phyloP scores from a whole-genome alignment of 2,888 invertebrate species.

The Ophraella communa region DNA sequence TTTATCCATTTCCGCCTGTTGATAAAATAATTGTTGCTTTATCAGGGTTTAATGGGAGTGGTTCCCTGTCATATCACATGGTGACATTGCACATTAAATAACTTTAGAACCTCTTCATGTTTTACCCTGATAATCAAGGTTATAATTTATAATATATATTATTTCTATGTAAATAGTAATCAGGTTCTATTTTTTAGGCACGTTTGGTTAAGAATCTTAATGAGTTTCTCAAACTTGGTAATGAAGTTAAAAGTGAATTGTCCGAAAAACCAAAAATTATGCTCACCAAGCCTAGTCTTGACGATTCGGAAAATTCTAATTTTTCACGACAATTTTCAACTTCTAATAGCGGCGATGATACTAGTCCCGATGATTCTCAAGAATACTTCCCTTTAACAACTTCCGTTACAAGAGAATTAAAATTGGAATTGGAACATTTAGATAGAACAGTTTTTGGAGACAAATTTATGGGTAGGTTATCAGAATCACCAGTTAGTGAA shows the following conservation, averaged over 20 bases:
- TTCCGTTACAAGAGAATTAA: slow-evolving; percentile 82
- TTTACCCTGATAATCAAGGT: no score
- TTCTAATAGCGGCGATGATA: slow-evolving; percentile 63
- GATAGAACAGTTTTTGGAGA: slow-evolving; percentile 84
- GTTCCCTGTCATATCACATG: no score
- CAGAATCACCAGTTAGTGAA: slow-evolving; percentile 49
- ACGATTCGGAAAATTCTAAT: slow-evolving; percentile 61
- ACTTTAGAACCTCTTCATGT: no score
- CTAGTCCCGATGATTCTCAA: slow-evolving; percentile 81
- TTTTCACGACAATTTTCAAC: slow-evolving; percentile 52
- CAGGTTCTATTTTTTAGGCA: slow-evolving; percentile 36
- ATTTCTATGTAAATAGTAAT: no score
- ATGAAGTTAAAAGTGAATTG: slow-evolving; percentile 67
- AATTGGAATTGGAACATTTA: slow-evolving; percentile 81
- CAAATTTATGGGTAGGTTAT: slow-evolving; percentile 52
- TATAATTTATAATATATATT: no score
- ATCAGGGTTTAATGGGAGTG: no score
- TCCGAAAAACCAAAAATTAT: slow-evolving; percentile 59
- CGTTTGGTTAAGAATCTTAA: slow-evolving; percentile 78
- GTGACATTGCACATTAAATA: no score
- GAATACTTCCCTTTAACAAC: slow-evolving; percentile 88
- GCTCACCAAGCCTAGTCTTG: slow-evolving; percentile 60
- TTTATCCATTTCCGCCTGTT: no score
- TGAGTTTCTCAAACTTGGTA: slow-evolving; percentile 81
- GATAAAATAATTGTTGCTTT: no score